Percentiles rank a stretch among this genome's conserved stretches.
These are phyloP conservation scores for Metalampra italica DNA, from an alignment of 2,888 invertebrate species.

Conservation along the genomic window DNA sequence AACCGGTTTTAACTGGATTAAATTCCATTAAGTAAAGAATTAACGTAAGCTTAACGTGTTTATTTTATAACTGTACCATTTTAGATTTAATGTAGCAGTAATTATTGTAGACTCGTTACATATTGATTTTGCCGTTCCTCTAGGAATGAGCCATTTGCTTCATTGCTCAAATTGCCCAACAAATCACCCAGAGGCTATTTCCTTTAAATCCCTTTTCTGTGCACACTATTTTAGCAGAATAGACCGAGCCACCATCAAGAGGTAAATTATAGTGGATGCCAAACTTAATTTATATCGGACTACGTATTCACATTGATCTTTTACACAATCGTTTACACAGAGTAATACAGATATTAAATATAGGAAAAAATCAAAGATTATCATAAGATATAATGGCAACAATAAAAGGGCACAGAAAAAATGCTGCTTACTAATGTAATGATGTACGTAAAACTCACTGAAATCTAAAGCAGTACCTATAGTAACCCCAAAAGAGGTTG, in stretches of 20 bases:
- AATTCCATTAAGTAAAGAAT: not conserved
- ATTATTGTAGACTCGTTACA: no score
- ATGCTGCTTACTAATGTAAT: no score
- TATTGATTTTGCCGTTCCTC: not conserved
- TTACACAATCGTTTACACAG: slow-evolving; percentile 12
- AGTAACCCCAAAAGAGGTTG: no score
- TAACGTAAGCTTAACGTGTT: not conserved
- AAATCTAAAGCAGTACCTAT: no score
- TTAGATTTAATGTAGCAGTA: not conserved
- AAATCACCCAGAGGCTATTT: not conserved
- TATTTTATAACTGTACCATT: no score
- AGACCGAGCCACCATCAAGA: not conserved
- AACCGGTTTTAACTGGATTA: not conserved
- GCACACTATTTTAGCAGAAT: not conserved
- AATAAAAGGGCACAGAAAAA: no score
- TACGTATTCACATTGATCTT: slow-evolving; percentile 16
- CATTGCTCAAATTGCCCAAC: not conserved
- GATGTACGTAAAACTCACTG: no score
- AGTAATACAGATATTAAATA: no score
- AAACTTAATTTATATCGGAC: slow-evolving; percentile 21
- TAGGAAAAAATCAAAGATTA: no score
- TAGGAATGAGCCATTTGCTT: not conserved
- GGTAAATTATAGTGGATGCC: slow-evolving; percentile 2
- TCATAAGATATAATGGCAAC: no score
- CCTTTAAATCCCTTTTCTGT: not conserved